Evolutionary conservation across 2,888 invertebrate genomes (phyloP).

Genomic region (Synergus itoensis): DNA sequence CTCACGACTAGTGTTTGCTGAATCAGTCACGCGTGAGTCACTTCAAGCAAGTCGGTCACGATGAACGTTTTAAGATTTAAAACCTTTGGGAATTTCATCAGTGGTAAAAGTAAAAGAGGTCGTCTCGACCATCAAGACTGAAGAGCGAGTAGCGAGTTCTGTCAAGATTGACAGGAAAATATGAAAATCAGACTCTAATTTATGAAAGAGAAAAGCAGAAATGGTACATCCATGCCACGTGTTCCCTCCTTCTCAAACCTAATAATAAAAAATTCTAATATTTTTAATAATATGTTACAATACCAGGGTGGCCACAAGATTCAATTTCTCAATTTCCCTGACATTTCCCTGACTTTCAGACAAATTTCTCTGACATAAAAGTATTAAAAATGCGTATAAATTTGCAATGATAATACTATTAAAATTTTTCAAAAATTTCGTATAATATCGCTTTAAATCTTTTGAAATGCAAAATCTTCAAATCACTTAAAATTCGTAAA

Average conservation of each 20-base stretch:
- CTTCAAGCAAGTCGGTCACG: conserved; percentile 51
- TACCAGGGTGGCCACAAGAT: no score
- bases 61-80: conserved; percentile 41
- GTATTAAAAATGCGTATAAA: no score
- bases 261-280: background rate
- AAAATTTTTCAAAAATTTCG: no score
- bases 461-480: no score
- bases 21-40: conserved; percentile 69
- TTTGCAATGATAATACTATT: no score
- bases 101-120: conserved; percentile 38
- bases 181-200: background rate
- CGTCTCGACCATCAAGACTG: conserved; percentile 6
- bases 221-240: background rate
- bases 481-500: no score
- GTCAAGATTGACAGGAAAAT: conserved; percentile 2
- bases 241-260: background rate
- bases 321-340: no score
- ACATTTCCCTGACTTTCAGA: no score
- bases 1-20: conserved; percentile 55
- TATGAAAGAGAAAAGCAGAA: background rate
- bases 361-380: no score
- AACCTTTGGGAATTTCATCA: conserved; percentile 32
- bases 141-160: background rate
- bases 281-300: background rate
- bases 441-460: no score